Evolutionary conservation across 2,797 vertebrate species (phyloP), one percentile per base, ranked within the genome.

Genomic region (Anguilla pacifica): DNA sequence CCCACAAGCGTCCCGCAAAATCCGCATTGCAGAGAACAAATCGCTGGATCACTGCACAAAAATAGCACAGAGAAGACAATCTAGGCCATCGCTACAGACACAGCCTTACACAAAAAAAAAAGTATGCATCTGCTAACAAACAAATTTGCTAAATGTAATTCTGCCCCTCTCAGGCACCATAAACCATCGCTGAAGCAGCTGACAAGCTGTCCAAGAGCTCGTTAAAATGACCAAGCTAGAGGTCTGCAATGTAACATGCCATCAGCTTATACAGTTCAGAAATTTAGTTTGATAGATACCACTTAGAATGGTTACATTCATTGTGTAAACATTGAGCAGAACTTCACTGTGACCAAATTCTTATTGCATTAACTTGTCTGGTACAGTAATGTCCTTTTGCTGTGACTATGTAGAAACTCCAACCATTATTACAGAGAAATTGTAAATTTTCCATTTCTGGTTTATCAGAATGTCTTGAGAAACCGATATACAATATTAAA

Each of bases 1-100:
- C 5, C 84, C 77, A 64, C 64, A 9, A 3, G 53, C 15, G 25
- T 6, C n/a, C 70, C 0, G 85, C 25, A n/a, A 17, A 74, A 84
- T 67, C 15, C 25, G 85, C 77, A 81, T 25, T 81, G 77, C 77
- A 81, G 77, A 81, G 74, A 79, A 17, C 5, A 13, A 43, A 77
- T 77, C 31, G 39, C 79, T 0, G 81, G 31, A 83, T 53, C n/a
- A 53, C 55, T 9, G 53, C 53, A 55, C 11, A 83, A 83, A 83
- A 83, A 43, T n/a, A 67, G 22, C 67, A 25, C 2, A 31, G 7
- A 53, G 35, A 46, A 74, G 39, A 15, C 22, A 70, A 81, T 46
- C 70, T 85, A 79, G 11, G 28, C 19, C 77, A 81, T 49, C 19
- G 31, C 39, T 39, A 64, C 51, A 57, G 53, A n/a, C 17, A 55